Evolutionary conservation across 2,888 invertebrate species (phyloP).

Genomic region (Silvanus unidentatus): DNA sequence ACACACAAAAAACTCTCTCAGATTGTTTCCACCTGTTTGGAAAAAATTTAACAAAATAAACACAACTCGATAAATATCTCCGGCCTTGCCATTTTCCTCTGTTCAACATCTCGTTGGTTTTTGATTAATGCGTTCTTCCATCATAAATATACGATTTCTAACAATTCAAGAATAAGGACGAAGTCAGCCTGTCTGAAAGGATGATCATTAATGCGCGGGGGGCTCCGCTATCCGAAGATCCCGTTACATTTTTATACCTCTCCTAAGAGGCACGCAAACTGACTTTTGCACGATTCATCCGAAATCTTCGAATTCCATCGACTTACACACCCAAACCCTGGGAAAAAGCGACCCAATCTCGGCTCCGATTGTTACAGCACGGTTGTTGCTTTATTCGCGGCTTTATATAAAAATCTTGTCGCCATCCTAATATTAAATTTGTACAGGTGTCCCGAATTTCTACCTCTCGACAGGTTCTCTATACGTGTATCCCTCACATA

Average conservation of each 20-base stretch:
- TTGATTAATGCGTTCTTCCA: background rate
- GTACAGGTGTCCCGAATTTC: background rate
- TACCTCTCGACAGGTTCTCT: too few species aligned
- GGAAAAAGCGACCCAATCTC: constrained; percentile 10
- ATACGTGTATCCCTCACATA: too few species aligned
- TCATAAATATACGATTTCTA: background rate
- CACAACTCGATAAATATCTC: too few species aligned
- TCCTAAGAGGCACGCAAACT: constrained; percentile 2
- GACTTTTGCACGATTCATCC: constrained; percentile 4
- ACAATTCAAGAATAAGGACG: background rate
- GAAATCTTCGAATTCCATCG: constrained; percentile 4
- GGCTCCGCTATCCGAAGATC: background rate
- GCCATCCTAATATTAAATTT: constrained; percentile 1
- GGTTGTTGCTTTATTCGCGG: constrained; percentile 28
- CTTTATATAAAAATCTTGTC: constrained; percentile 26
- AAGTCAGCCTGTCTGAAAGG: constrained; percentile 1
- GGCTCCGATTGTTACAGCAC: constrained; percentile 20
- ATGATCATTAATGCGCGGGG: background rate
- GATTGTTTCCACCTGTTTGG: too few species aligned
- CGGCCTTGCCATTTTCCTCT: too few species aligned
- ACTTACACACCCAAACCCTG: background rate
- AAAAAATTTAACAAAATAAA: too few species aligned
- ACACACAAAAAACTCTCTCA: too few species aligned
- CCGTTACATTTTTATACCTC: background rate
- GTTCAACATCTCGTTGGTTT: background rate